Evolutionary conservation across 2,797 vertebrate species (phyloP).

Genomic region (Esox masquinongy): DNA sequence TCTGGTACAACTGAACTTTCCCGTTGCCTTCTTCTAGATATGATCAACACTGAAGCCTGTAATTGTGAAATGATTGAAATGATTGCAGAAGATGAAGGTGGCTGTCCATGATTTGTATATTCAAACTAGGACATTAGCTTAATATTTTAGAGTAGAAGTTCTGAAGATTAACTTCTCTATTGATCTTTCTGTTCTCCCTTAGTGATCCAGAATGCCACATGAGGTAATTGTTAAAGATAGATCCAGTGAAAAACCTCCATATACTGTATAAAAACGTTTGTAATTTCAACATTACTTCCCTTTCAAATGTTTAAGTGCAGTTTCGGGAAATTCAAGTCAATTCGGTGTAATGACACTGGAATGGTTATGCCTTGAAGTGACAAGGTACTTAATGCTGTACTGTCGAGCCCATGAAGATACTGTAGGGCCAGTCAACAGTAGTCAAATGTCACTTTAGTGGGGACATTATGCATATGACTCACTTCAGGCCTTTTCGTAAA

Average conservation of each 20-base stretch:
- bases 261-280: neutral
- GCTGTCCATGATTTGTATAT: neutral
- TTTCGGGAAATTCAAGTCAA: conserved; percentile 1
- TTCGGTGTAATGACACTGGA: conserved; percentile 2
- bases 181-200: neutral
- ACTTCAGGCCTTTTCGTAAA: neutral
- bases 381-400: conserved; percentile 13
- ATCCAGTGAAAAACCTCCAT: neutral
- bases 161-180: neutral
- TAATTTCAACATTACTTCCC: conserved; percentile 4
- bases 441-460: neutral
- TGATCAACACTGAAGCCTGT: neutral
- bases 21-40: neutral
- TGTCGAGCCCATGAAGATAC: neutral
- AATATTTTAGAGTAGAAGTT: too few species aligned
- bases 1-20: neutral
- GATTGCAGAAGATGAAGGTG: neutral
- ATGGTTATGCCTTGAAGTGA: conserved; percentile 19
- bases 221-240: neutral
- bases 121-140: too few species aligned
- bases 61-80: neutral
- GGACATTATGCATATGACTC: neutral
- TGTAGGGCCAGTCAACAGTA: neutral
- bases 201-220: neutral
- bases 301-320: neutral